Evolutionary conservation across 2,888 invertebrate genomes (phyloP).

Genomic region (Hyposoter dolosus): DNA sequence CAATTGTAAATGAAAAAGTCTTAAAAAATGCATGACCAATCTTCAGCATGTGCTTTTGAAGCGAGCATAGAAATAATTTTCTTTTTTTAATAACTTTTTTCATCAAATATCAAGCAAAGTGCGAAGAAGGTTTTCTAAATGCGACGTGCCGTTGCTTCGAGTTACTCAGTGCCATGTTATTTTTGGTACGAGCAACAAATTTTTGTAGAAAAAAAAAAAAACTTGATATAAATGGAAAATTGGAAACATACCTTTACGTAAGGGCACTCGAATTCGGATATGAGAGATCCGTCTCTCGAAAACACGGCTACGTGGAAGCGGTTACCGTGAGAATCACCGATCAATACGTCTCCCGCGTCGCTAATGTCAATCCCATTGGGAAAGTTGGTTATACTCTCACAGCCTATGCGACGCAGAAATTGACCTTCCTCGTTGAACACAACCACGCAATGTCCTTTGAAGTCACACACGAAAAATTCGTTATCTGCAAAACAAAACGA

Average conservation of each 20-base stretch:
- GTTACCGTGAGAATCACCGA: slow-evolving; percentile 99
- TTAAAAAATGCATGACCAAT: too few species aligned
- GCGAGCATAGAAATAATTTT: too few species aligned
- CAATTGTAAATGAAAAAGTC: too few species aligned
- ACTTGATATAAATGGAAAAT: background rate
- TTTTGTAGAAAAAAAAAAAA: background rate
- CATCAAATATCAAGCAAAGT: too few species aligned
- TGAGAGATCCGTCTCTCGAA: slow-evolving; percentile 93
- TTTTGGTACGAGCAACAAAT: background rate
- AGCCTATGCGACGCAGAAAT: slow-evolving; percentile 96
- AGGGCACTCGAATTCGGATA: slow-evolving; percentile 98
- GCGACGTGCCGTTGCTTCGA: too few species aligned
- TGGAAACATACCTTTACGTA: slow-evolving; percentile 93
- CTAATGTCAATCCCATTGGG: slow-evolving; percentile 99
- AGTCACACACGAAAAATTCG: slow-evolving; percentile 98
- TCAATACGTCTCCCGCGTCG: slow-evolving; percentile 97
- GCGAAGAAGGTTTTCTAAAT: too few species aligned
- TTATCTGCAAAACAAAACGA: slow-evolving; percentile 87
- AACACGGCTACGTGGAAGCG: slow-evolving; percentile 99
- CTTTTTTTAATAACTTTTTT: too few species aligned
- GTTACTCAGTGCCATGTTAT: background rate
- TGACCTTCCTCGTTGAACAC: slow-evolving; percentile 97
- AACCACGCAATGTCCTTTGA: slow-evolving; percentile 98
- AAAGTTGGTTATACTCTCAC: slow-evolving; percentile 97
- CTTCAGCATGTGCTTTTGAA: too few species aligned